A percentile compares a stretch with the other conserved stretches of the same genome.
These are phyloP conservation scores for Microlaimidae sp. DNA, from an alignment of 2,888 invertebrate species.

Conservation along the genomic window DNA sequence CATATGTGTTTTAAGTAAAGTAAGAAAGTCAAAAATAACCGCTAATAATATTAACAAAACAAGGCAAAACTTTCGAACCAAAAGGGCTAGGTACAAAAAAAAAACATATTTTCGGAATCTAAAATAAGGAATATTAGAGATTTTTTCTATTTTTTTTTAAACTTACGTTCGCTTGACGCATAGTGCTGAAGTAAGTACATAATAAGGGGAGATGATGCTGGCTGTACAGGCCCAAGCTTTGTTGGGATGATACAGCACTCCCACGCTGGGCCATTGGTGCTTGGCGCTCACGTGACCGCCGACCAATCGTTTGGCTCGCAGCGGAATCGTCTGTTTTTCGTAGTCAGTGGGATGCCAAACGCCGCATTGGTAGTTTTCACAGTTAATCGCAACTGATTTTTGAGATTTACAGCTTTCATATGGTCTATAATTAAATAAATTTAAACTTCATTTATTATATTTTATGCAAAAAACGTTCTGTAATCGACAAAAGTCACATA, in stretches of 20 bases:
- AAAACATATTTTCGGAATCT: no score
- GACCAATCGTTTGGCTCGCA: conserved; percentile 7
- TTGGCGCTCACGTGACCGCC: conserved; percentile 10
- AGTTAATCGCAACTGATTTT: not conserved
- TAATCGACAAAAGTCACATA: no score
- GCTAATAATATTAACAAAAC: not conserved
- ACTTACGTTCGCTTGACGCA: conserved; percentile 36
- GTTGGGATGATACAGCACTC: conserved; percentile 42
- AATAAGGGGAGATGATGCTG: conserved; percentile 41
- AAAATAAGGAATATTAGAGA: no score
- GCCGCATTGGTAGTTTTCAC: not conserved
- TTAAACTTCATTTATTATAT: no score
- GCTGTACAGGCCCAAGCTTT: conserved; percentile 42
- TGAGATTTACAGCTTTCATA: not conserved
- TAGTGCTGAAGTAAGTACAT: conserved; percentile 43
- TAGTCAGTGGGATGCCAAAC: not conserved
- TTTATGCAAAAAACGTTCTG: no score
- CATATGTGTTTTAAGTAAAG: no score
- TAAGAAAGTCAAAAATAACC: no score
- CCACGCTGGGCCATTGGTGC: conserved; percentile 48
- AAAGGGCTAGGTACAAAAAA: no score
- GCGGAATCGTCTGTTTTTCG: no score
- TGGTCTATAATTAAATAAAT: no score
- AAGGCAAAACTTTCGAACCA: no score
- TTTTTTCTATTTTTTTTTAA: no score